Conservation (phyloP, 2,113 vertebrate species). For the Gila orcuttii region DNA sequence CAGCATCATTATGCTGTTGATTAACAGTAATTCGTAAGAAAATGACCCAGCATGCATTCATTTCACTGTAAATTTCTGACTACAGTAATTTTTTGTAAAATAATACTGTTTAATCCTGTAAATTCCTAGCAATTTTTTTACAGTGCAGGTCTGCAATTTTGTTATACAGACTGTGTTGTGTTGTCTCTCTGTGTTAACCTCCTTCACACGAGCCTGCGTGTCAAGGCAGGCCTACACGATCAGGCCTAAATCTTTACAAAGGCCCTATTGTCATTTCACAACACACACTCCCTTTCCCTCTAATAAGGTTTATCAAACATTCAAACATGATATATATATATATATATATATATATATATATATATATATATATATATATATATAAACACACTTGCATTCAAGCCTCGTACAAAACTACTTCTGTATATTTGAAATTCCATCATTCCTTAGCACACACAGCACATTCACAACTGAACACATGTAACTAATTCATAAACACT, state of each 20-base stretch:
- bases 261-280: background rate
- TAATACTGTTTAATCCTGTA: no score
- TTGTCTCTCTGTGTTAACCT: background rate
- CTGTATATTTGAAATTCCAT: background rate
- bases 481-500: background rate
- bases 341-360: background rate
- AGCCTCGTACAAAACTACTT: background rate
- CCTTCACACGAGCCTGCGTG: background rate
- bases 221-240: conserved; percentile 25
- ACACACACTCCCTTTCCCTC: conserved; percentile 8
- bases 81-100: no score
- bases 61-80: no score
- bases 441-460: background rate
- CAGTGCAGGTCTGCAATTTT: background rate
- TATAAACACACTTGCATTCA: background rate
- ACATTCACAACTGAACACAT: background rate
- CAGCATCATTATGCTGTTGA: no score
- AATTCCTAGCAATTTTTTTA: no score
- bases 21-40: no score
- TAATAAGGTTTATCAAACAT: no score
- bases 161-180: background rate
- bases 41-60: no score
- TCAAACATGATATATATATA: background rate
- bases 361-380: background rate
- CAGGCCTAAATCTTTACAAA: conserved; percentile 27